phyloP scores from a whole-genome alignment of 2,888 invertebrate genomes.

The Steinernema scapterisci region DNA sequence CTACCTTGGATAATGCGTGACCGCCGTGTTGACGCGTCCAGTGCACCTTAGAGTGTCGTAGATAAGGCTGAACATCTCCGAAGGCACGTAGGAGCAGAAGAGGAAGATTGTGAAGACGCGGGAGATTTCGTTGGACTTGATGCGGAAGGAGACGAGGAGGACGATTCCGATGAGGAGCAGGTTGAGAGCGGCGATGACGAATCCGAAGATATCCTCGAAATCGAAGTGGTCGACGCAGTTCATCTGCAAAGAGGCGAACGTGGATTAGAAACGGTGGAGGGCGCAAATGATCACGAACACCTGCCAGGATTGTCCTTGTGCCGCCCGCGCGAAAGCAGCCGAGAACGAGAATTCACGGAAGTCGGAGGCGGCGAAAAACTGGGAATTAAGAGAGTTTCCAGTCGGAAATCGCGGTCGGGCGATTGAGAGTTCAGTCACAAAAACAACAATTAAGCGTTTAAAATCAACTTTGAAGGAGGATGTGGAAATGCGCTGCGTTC shows the following conservation, averaged over 20 bases:
- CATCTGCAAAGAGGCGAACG: background rate
- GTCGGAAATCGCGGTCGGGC: too few species aligned
- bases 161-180: background rate
- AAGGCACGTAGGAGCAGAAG: background rate
- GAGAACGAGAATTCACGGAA: too few species aligned
- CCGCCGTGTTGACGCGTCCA: background rate
- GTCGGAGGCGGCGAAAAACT: too few species aligned
- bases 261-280: background rate
- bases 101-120: conserved; percentile 8
- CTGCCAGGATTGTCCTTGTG: background rate
- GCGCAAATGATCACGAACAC: background rate
- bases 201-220: conserved; percentile 8
- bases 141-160: background rate
- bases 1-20: background rate
- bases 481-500: too few species aligned
- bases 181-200: background rate
- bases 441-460: too few species aligned
- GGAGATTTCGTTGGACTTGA: conserved; percentile 6
- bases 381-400: too few species aligned
- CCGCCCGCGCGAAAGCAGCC: background rate
- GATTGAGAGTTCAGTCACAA: too few species aligned
- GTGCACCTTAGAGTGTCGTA: background rate
- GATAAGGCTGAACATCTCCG: background rate
- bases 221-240: background rate
- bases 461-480: too few species aligned